Base-by-base conservation (phyloP, 2,888 invertebrate genomes). In the Drosophila maculinotata region DNA sequence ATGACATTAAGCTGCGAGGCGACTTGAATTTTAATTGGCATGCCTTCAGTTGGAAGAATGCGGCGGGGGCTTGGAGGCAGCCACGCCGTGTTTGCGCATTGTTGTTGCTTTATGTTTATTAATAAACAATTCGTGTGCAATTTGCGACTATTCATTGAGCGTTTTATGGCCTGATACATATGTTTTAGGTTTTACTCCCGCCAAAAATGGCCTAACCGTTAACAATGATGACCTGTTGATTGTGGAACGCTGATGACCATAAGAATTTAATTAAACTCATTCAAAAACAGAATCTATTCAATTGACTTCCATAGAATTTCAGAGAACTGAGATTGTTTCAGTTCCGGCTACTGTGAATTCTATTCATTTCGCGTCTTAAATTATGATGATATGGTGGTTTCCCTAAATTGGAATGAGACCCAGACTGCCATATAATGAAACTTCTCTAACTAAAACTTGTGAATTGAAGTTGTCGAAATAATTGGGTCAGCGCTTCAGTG, bases 1-100 rank as follows among this genome's bases (percentile, higher is more conserved):
- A 84, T 88, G 88, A 88, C 88, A 86, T 88, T 84, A 84, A 88
- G 76, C 87, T 88, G 41, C 70, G 75, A 69, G 76, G 81, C 69
- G 84, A 69, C 76, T 78, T 86, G 83, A 77, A 84, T 84, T 87
- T 88, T 81, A 84, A 84, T 88, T 82, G 82, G 69, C 70, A 60
- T 58, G 62, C 69, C 63, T 66, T 69, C 65, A 70, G 68, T 49
- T 49, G 44, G 59, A 28, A 31, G 45, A 30, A 30, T 45, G 30
- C 12, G 3, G 17, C 8, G 0, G 14, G 8, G 31, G 15, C 2
- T 15, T 17, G 4, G 20, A 4, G 20, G 20, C 7, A 10, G 1
- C 28, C 12, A 14, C 8, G 12, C 38, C 12, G 51, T 79, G 72
- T 82, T 65, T 77, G 67, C 70, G 36, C 38, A 36, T 23, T 53